phyloP scores from a whole-genome alignment of 1,140 invertebrate species.

The Vanessa atalanta region DNA sequence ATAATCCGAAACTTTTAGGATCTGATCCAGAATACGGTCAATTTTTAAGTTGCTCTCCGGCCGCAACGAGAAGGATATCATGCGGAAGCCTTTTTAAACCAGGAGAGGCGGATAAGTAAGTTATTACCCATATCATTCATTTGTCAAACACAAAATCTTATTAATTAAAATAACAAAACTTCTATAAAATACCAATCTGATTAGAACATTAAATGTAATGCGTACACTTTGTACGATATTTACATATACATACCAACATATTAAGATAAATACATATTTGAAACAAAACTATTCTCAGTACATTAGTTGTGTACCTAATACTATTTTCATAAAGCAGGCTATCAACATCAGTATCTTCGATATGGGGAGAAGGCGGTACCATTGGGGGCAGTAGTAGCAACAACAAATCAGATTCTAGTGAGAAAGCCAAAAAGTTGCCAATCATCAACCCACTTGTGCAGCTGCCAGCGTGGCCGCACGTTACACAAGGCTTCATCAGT shows the following conservation, averaged over 20 bases:
- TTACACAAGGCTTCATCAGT: constrained; percentile 76
- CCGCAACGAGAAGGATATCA: constrained; percentile 88
- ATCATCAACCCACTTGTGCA: constrained; percentile 94
- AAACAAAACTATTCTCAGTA: no score
- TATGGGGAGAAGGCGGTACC: constrained; percentile 77
- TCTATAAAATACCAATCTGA: no score
- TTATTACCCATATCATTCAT: constrained; percentile 23
- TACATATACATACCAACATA: no score
- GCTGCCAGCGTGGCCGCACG: constrained; percentile 93
- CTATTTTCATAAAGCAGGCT: constrained; percentile 56
- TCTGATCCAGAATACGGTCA: constrained; percentile 83
- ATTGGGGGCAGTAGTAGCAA: constrained; percentile 42
- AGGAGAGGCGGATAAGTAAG: constrained; percentile 83
- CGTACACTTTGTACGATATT: no score
- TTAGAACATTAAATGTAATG: no score
- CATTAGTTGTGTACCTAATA: not conserved
- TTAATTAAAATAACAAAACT: no score
- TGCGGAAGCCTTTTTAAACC: constrained; percentile 88
- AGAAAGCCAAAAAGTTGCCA: constrained; percentile 87
- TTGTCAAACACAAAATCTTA: no score
- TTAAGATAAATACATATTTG: no score
- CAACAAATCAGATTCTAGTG: constrained; percentile 63
- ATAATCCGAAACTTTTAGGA: constrained; percentile 82
- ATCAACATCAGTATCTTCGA: constrained; percentile 78
- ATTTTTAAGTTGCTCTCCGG: constrained; percentile 85